These are phyloP conservation scores for Cercopithecus mona DNA, from an alignment of 2,113 vertebrate species.

Conservation along the genomic window DNA sequence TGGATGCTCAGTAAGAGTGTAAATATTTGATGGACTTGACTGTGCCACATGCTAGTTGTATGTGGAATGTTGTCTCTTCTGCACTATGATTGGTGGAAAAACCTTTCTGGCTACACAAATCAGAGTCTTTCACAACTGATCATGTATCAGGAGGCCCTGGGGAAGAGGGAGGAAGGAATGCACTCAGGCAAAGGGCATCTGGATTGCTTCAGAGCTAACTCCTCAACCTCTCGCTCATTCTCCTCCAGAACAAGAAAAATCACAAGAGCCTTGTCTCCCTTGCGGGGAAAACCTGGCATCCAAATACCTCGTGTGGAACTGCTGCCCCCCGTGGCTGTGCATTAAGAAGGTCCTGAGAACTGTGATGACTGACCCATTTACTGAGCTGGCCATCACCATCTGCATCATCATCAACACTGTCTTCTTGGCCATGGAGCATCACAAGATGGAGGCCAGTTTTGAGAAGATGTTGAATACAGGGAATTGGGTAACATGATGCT, in stretches of 20 bases:
- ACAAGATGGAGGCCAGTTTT: conserved; percentile 80
- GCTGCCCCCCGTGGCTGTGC: conserved; percentile 88
- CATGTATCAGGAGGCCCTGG: neutral
- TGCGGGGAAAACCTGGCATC: conserved; percentile 87
- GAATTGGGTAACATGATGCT: conserved; percentile 87
- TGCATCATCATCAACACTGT: conserved; percentile 96
- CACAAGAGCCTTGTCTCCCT: conserved; percentile 88
- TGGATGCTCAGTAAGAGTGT: too few relatives aligned
- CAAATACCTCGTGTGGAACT: conserved; percentile 93
- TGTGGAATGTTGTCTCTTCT: neutral
- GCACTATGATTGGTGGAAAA: neutral
- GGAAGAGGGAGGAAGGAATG: neutral
- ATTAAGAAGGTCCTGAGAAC: conserved; percentile 88
- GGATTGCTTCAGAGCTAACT: neutral
- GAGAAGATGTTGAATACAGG: conserved; percentile 84
- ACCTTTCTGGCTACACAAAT: neutral
- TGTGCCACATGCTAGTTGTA: neutral
- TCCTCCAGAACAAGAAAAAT: conserved; percentile 90
- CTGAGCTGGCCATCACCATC: conserved; percentile 92
- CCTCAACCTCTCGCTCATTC: neutral
- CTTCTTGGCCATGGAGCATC: conserved; percentile 94
- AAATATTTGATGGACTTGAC: neutral
- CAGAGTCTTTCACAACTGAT: neutral
- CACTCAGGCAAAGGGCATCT: neutral
- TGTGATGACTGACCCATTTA: conserved; percentile 93